Percentiles rank a stretch among this genome's conserved stretches.
Evolutionary conservation across 2,888 invertebrate genomes (phyloP).

Genomic region (Hylaea fasciaria): DNA sequence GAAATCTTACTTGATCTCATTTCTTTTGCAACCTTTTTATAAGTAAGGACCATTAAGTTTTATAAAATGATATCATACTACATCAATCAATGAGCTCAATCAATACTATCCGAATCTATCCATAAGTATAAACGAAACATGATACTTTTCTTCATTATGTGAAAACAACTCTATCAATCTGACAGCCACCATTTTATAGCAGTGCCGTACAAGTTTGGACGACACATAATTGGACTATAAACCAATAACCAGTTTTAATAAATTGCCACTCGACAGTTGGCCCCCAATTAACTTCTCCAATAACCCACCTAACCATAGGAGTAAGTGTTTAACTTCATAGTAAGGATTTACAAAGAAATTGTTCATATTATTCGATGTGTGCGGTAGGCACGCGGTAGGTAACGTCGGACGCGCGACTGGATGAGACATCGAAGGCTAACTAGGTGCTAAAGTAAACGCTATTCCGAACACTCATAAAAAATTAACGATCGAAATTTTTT

Average conservation of each 20-base stretch:
- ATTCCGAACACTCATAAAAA: conserved; percentile 71
- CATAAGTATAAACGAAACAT: conserved; percentile 12
- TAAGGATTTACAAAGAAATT: conserved; percentile 37
- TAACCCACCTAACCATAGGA: conserved; percentile 15
- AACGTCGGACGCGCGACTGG: conserved; percentile 56
- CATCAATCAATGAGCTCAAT: not conserved
- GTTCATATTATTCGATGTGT: conserved; percentile 29
- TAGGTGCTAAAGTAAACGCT: conserved; percentile 78
- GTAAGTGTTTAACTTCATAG: conserved; percentile 24
- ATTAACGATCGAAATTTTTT: conserved; percentile 61
- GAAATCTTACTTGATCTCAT: not conserved
- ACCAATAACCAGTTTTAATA: conserved; percentile 28
- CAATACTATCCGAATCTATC: conserved; percentile 1
- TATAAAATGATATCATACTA: not conserved
- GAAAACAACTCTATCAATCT: conserved; percentile 34
- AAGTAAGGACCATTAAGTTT: not conserved
- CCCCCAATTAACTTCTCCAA: conserved; percentile 23
- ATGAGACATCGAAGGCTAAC: conserved; percentile 73
- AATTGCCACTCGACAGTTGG: conserved; percentile 24
- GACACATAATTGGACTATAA: conserved; percentile 35
- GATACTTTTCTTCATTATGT: conserved; percentile 28
- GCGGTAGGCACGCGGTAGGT: conserved; percentile 72
- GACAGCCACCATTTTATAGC: conserved; percentile 31
- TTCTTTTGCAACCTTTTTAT: not conserved
- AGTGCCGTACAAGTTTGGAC: conserved; percentile 16